These are phyloP conservation scores for Tipula confusa DNA, from an alignment of 2,888 invertebrate genomes.

Conservation along the genomic window DNA sequence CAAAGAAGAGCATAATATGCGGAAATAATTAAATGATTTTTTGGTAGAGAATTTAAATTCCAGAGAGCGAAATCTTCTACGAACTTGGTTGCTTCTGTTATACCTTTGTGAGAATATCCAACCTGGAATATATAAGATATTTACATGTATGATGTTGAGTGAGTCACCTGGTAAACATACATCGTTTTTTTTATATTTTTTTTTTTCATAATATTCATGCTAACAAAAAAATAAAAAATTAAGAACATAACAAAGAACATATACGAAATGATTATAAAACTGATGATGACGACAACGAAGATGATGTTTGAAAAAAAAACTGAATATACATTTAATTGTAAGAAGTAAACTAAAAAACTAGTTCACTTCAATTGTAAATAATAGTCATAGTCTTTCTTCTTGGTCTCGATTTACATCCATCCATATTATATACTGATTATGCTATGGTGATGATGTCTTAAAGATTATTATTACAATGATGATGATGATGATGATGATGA, in stretches of 20 bases:
- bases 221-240: neutral
- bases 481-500: neutral
- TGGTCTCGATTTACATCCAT: neutral
- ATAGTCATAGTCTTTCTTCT: neutral
- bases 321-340: neutral
- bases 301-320: neutral
- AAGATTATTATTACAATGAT: neutral
- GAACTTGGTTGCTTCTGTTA: no score
- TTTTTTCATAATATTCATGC: neutral
- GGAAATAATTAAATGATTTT: no score
- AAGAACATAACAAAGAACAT: neutral
- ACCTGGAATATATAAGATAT: neutral
- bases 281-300: neutral
- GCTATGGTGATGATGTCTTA: neutral
- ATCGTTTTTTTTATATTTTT: neutral
- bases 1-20: no score
- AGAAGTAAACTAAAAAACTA: neutral
- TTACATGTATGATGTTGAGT: no score
- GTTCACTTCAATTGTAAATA: conserved; percentile 9
- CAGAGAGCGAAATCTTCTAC: no score
- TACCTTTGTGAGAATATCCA: no score
- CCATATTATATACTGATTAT: neutral
- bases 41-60: no score
- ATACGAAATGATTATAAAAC: neutral
- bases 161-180: neutral